A percentile compares a stretch with the other conserved stretches of the same genome.
These are phyloP conservation scores for Lapara coniferarum DNA, from an alignment of 2,888 invertebrate species.

Conservation along the genomic window DNA sequence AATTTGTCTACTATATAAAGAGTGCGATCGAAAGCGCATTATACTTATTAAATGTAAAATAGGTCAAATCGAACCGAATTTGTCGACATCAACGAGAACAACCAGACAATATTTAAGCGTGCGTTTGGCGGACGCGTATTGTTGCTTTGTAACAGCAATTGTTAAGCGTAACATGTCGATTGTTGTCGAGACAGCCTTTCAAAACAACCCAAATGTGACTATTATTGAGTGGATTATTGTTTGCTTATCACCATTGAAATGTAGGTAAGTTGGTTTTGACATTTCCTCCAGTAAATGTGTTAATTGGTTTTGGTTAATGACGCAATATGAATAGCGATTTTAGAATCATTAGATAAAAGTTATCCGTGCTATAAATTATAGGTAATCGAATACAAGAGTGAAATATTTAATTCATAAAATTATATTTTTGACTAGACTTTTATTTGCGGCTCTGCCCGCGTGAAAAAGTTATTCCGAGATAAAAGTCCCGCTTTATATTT, in stretches of 20 bases:
- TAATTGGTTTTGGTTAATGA: neutral
- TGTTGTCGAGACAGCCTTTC: conserved; percentile 10
- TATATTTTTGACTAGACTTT: too few relatives aligned
- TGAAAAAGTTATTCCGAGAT: too few relatives aligned
- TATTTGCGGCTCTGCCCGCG: too few relatives aligned
- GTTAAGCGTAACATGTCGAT: conserved; percentile 20
- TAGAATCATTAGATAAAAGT: too few relatives aligned
- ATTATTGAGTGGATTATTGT: conserved; percentile 15
- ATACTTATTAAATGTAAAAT: too few relatives aligned
- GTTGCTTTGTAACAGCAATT: conserved; percentile 37
- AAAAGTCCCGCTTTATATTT: too few relatives aligned
- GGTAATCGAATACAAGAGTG: too few relatives aligned
- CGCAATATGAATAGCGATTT: too few relatives aligned
- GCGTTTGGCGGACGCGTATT: conserved; percentile 20
- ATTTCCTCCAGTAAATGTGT: neutral
- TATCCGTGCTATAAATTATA: too few relatives aligned
- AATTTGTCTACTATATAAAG: neutral
- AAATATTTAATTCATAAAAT: too few relatives aligned
- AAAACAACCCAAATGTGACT: neutral
- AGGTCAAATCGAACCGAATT: neutral
- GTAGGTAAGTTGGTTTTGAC: neutral
- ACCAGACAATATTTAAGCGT: neutral
- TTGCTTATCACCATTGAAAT: neutral
- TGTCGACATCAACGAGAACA: neutral
- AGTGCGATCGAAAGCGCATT: neutral